Evolutionary conservation across 30 jellyfish, hydroid and myxozoan genomes (phyloP).

Genomic region (Mastigias papua): DNA sequence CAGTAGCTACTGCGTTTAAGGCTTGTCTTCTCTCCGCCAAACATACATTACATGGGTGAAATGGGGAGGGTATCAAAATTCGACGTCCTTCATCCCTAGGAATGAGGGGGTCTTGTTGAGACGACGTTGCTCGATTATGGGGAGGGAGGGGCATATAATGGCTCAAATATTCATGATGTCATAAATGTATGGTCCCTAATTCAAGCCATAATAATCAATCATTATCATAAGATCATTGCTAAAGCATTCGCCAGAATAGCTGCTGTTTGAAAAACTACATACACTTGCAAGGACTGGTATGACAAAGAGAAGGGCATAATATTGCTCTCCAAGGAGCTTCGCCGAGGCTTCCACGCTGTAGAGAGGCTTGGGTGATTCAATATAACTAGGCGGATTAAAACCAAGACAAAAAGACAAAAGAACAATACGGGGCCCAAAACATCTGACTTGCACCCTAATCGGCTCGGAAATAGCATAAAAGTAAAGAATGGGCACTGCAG

Average conservation of each 20-base stretch:
- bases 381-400: background rate
- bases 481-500: background rate
- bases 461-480: constrained; percentile 22
- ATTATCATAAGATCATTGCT: too few relatives aligned
- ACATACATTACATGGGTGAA: too few relatives aligned
- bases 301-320: background rate
- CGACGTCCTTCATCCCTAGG: too few relatives aligned
- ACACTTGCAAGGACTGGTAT: background rate
- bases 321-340: background rate
- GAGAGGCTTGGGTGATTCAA: background rate
- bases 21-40: too few relatives aligned
- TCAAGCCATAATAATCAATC: too few relatives aligned
- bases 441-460: background rate
- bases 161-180: too few relatives aligned
- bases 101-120: too few relatives aligned
- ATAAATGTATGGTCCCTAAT: too few relatives aligned
- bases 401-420: background rate
- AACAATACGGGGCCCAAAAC: constrained; percentile 24
- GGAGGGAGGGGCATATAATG: too few relatives aligned
- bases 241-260: too few relatives aligned
- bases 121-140: background rate
- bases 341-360: background rate
- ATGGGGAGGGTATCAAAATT: too few relatives aligned
- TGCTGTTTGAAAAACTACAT: background rate
- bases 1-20: too few relatives aligned